These are phyloP conservation scores for Dorcus hopei DNA, from an alignment of 2,888 invertebrate species.

Conservation along the genomic window DNA sequence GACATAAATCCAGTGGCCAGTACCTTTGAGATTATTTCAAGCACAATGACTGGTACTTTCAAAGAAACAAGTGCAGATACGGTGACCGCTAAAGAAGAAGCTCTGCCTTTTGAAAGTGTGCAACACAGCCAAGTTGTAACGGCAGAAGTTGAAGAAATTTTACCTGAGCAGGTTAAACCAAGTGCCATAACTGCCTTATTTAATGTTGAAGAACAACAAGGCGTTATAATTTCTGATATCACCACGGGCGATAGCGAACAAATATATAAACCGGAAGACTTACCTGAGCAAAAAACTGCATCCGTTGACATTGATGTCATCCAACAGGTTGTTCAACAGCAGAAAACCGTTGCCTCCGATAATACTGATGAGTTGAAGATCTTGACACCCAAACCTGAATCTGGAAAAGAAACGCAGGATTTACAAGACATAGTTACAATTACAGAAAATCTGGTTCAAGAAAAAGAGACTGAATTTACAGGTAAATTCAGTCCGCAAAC, in stretches of 20 bases:
- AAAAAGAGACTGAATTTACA: constrained; percentile 53
- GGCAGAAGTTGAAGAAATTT: constrained; percentile 49
- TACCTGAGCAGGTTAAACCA: constrained; percentile 39
- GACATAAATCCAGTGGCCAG: constrained; percentile 50
- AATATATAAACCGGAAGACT: constrained; percentile 37
- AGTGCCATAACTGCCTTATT: constrained; percentile 48
- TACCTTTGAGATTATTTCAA: constrained; percentile 45
- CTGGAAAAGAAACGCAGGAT: constrained; percentile 47
- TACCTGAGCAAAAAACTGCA: constrained; percentile 41
- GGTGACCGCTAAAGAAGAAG: constrained; percentile 34
- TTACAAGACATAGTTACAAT: constrained; percentile 51
- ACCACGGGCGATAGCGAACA: constrained; percentile 50
- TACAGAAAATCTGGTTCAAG: constrained; percentile 49
- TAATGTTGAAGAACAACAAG: constrained; percentile 45
- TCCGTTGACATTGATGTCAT: constrained; percentile 35
- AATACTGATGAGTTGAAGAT: constrained; percentile 30
- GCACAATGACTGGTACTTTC: constrained; percentile 35
- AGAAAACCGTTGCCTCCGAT: constrained; percentile 36
- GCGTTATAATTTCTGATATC: constrained; percentile 47
- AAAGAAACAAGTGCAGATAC: constrained; percentile 22
- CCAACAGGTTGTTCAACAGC: constrained; percentile 47
- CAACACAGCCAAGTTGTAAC: constrained; percentile 42
- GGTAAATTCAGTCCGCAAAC: constrained; percentile 51
- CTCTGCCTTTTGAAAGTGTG: constrained; percentile 41
- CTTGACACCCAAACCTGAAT: constrained; percentile 33